Base-by-base conservation (phyloP, 1,140 invertebrate genomes). In the Choristoneura fumiferana region DNA sequence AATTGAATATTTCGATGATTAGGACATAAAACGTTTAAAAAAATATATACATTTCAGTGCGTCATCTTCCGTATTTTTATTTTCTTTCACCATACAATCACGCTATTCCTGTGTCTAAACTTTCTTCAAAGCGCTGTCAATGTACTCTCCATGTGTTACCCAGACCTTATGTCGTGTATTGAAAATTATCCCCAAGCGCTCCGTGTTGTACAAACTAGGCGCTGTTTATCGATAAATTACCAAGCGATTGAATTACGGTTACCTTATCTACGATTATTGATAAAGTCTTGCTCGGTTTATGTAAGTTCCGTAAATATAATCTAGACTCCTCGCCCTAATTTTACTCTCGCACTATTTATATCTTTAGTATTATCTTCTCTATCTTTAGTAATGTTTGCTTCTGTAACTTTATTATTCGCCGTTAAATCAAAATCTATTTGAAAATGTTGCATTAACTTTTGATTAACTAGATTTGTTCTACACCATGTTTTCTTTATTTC, bases 261-360 rank as follows among this genome's bases (percentile, higher is more conserved):
- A 62, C 59, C 18, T 58, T 67, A 62, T 56, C 67, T 65, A 65
- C 49, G 37, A 49, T 63, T 63, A 59, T 63, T 63, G 60, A 65
- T 71, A 63, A 69, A 62, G 59, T 8, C 56, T 53, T 39, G 54
- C 55, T 39, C 52, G 59, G 67, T 63, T 63, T 52, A 57, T 63
- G 53, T 54, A 58, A 64, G 52, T 71, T 67, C 62, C 62, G 57
- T 18, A 39, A 37, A 35, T 43, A 60, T 65, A 71, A 68, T 64
- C 53, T 62, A 45, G 53, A 52, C 57, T 63, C 29, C 33, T 62
- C 57, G 29, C 56, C 34, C 62, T 34, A 66, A 59, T 63, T 63
- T 68, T 56, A 56, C 57, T 69, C 17, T 17, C n/a, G 18, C n/a
- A 45, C 9, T 49, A 49, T 18, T 49, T 37, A 29, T 22, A 49